Evolutionary conservation across 2,888 invertebrate genomes (phyloP).

Genomic region (Pollenia amentaria): DNA sequence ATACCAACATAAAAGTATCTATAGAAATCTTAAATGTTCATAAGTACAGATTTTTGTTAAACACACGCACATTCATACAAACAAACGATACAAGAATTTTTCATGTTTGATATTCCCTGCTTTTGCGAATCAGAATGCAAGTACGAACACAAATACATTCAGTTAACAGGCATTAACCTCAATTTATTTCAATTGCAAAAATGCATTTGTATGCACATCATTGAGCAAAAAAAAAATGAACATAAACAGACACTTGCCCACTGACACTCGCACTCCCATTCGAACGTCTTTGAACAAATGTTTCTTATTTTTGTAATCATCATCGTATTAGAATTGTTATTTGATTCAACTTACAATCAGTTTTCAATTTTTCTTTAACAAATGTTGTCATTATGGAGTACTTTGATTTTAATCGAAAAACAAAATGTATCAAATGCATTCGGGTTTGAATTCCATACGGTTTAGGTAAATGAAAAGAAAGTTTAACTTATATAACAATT

Average conservation of each 20-base stretch:
- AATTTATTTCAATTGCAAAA: constrained; percentile 67
- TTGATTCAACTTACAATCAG: constrained; percentile 60
- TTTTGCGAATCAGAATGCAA: constrained; percentile 5
- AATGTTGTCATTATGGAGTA: constrained; percentile 51
- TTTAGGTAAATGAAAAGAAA: constrained; percentile 20
- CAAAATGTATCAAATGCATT: constrained; percentile 41
- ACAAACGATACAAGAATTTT: constrained; percentile 6
- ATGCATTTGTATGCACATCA: constrained; percentile 55
- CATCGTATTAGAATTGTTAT: constrained; percentile 68
- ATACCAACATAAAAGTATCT: constrained; percentile 9
- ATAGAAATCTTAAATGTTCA: constrained; percentile 34
- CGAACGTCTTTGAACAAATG: not conserved
- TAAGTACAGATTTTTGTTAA: constrained; percentile 22
- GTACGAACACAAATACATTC: constrained; percentile 30
- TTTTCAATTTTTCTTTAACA: constrained; percentile 51
- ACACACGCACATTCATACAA: not conserved
- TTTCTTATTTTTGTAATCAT: constrained; percentile 39
- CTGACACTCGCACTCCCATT: not conserved
- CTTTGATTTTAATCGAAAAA: constrained; percentile 56
- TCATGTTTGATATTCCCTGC: constrained; percentile 33
- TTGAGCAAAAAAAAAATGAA: constrained; percentile 38
- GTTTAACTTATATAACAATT: not conserved
- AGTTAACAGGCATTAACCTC: constrained; percentile 73
- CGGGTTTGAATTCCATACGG: constrained; percentile 13
- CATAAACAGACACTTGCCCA: not conserved